Evolutionary conservation across 2,113 vertebrate genomes (phyloP).

Genomic region (Lepus americanus): DNA sequence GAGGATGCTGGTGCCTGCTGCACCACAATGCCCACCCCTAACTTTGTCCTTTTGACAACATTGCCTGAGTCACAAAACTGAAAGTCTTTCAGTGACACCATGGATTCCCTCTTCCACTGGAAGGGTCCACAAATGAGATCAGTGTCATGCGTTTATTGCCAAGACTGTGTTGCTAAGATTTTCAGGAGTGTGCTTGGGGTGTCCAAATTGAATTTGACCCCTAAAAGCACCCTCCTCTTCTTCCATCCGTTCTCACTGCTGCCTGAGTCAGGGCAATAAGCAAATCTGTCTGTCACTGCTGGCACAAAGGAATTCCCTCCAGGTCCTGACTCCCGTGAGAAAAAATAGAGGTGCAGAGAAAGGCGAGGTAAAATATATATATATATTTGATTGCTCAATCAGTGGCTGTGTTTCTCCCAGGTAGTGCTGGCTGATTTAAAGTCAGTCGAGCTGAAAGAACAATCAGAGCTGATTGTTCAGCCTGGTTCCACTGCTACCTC

Average conservation of each 20-base stretch:
- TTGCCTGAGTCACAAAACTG: background rate
- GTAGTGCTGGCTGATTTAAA: conserved; percentile 28
- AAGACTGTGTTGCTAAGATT: background rate
- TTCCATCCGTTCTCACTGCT: background rate
- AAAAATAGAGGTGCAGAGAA: background rate
- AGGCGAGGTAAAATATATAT: background rate
- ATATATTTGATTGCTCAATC: conserved; percentile 7
- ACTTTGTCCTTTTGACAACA: background rate
- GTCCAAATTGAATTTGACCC: conserved; percentile 6
- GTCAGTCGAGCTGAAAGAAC: background rate
- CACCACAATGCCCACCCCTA: no score
- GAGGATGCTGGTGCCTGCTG: no score
- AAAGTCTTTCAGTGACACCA: background rate
- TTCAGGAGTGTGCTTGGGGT: background rate
- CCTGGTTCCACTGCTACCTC: background rate
- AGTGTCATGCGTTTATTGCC: background rate
- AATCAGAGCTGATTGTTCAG: conserved; percentile 17
- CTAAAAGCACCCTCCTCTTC: conserved; percentile 1
- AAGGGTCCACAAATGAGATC: background rate
- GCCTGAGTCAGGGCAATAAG: background rate
- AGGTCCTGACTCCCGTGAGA: background rate
- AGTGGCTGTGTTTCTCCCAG: background rate
- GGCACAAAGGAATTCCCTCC: background rate
- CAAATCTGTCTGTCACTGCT: background rate
- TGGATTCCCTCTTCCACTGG: background rate